phyloP scores from a whole-genome alignment of 37 sponge, comb jelly and placozoan genomes.

The Lycopodina hypogea region DNA sequence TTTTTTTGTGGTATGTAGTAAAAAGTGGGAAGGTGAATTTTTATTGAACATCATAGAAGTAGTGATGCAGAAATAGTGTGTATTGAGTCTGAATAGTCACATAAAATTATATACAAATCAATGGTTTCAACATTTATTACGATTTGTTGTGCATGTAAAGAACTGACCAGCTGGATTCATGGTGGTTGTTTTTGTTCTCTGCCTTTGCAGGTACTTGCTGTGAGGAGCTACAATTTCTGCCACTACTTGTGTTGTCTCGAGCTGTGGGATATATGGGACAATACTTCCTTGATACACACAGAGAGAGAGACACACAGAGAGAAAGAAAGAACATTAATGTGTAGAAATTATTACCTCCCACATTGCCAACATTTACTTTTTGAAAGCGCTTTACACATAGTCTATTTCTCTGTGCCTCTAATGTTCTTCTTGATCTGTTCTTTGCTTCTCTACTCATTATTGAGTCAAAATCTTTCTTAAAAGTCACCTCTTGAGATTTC shows the following conservation, averaged over 20 bases:
- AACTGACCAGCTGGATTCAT: no score
- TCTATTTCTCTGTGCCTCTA: conserved; percentile 47
- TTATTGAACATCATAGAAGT: no score
- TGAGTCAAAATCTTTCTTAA: no score
- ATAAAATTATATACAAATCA: no score
- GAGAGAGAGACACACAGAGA: neutral
- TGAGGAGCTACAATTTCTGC: neutral
- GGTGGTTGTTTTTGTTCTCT: no score
- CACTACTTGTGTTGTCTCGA: neutral
- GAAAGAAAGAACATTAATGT: neutral
- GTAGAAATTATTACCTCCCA: neutral
- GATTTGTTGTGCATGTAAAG: no score
- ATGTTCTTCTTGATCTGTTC: neutral
- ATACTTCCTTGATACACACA: conserved; percentile 10
- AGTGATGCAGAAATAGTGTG: no score
- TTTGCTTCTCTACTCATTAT: neutral
- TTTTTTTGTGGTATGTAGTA: no score
- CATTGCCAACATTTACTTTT: conserved; percentile 19
- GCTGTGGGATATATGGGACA: neutral
- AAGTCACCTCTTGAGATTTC: no score
- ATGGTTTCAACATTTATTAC: no score
- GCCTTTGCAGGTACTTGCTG: conserved; percentile 35
- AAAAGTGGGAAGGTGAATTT: no score
- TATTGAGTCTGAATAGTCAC: no score
- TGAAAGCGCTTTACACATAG: conserved; percentile 45